Conservation (phyloP, 2,797 vertebrate genomes). For the Malurus leucopterus region DNA sequence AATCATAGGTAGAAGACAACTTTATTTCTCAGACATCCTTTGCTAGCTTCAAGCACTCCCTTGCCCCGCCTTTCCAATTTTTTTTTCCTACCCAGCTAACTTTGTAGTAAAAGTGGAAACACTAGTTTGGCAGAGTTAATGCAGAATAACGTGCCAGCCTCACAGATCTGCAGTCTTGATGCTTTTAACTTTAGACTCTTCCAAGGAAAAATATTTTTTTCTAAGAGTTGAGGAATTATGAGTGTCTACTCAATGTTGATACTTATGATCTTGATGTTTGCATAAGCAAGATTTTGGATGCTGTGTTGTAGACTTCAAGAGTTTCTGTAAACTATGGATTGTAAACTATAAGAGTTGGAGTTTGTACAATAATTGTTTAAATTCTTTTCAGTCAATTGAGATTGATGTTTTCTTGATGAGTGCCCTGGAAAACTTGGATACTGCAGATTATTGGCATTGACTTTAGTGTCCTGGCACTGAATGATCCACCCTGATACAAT, state of each 20-base stretch:
- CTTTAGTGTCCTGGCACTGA: not conserved
- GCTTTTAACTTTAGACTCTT: not conserved
- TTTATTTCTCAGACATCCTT: not conserved
- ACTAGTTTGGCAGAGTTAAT: not conserved
- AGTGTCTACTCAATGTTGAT: slow-evolving; percentile 6
- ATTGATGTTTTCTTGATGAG: not conserved
- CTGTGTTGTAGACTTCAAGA: not conserved
- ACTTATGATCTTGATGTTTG: not conserved
- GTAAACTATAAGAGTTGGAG: not conserved
- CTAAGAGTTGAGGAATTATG: not conserved
- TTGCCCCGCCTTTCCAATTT: not conserved
- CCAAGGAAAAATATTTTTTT: not conserved
- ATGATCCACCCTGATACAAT: not conserved
- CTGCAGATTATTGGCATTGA: not conserved
- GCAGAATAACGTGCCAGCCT: not conserved
- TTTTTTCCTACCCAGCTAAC: not conserved
- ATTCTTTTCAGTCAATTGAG: not conserved
- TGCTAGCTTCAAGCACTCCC: not conserved
- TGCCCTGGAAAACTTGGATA: not conserved
- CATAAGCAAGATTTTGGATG: not conserved
- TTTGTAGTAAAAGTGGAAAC: not conserved
- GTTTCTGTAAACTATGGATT: slow-evolving; percentile 21
- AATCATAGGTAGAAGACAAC: not conserved
- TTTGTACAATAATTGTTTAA: not conserved
- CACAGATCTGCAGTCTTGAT: not conserved